A percentile compares a stretch with the other conserved stretches of the same genome.
Conservation (phyloP, 2,888 invertebrate species). For the Hemithea aestivaria region DNA sequence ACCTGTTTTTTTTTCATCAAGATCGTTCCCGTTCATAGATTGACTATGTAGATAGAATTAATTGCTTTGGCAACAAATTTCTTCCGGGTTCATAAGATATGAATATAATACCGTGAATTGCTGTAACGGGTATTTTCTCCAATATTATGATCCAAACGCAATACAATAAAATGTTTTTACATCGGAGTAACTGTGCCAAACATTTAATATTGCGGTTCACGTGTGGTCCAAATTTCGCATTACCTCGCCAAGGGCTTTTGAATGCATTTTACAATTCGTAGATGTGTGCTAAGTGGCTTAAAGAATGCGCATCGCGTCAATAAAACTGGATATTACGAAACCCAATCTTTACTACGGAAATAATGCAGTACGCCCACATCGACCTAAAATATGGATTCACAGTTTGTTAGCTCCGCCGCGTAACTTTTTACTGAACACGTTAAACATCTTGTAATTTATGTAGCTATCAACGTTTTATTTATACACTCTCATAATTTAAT, state of each 20-base stretch:
- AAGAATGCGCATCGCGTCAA: conserved; percentile 45
- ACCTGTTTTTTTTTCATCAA: too few relatives aligned
- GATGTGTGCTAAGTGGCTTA: conserved; percentile 60
- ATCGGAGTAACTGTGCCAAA: background rate
- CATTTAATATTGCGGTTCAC: conserved; percentile 17
- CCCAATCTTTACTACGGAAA: conserved; percentile 48
- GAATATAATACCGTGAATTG: too few relatives aligned
- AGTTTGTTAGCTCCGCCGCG: conserved; percentile 37
- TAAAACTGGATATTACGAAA: conserved; percentile 55
- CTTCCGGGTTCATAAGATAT: too few relatives aligned
- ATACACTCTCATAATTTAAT: conserved; percentile 23
- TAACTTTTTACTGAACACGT: conserved; percentile 41
- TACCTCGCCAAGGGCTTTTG: conserved; percentile 45
- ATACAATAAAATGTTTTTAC: too few relatives aligned
- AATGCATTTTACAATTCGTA: conserved; percentile 55
- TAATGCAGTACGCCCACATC: conserved; percentile 55
- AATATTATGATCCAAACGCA: background rate
- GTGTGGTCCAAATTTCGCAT: conserved; percentile 64
- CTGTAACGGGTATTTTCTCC: too few relatives aligned
- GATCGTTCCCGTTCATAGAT: too few relatives aligned
- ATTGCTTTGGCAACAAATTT: too few relatives aligned
- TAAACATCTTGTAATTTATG: conserved; percentile 32
- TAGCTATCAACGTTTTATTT: conserved; percentile 22
- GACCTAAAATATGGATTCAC: conserved; percentile 31
- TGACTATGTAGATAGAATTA: too few relatives aligned